Percentiles rank a stretch among this genome's conserved stretches.
Conservation (phyloP, 2,888 invertebrate genomes). For the Schrankia costaestrigalis region DNA sequence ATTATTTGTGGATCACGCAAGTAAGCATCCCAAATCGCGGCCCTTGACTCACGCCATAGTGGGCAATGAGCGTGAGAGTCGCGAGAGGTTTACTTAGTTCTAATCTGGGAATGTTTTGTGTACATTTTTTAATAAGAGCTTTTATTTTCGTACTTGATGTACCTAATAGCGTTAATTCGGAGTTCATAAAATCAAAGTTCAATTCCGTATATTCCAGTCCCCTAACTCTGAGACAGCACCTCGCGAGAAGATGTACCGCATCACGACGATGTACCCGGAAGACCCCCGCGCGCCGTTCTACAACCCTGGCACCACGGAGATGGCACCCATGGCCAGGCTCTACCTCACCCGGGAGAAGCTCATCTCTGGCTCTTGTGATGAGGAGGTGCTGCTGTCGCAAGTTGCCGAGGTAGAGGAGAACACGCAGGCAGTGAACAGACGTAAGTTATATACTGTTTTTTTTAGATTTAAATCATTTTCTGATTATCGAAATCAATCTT, state of each 20-base stretch:
- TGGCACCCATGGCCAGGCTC: conserved; percentile 92
- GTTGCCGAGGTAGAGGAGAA: conserved; percentile 84
- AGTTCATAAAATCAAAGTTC: too few relatives aligned
- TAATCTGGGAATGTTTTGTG: too few relatives aligned
- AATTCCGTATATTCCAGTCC: too few relatives aligned
- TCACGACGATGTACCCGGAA: conserved; percentile 94
- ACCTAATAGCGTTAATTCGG: too few relatives aligned
- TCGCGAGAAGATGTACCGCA: conserved; percentile 91
- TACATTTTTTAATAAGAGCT: too few relatives aligned
- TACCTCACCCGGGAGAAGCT: conserved; percentile 88
- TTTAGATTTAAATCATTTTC: not conserved
- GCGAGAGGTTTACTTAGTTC: too few relatives aligned
- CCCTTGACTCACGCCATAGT: too few relatives aligned
- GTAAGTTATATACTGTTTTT: conserved; percentile 68
- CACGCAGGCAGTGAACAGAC: conserved; percentile 83
- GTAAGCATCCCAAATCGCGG: too few relatives aligned
- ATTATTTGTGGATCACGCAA: too few relatives aligned
- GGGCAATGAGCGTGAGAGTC: too few relatives aligned
- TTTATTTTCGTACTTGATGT: too few relatives aligned
- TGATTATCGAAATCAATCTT: not conserved
- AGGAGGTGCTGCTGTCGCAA: conserved; percentile 80
- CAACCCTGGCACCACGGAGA: conserved; percentile 83
- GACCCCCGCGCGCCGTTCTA: conserved; percentile 97
- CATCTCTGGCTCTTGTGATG: conserved; percentile 87
- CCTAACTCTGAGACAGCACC: conserved; percentile 89